These are phyloP conservation scores for Muraenolepis orangiensis DNA, from an alignment of 2,797 vertebrate species.

Conservation along the genomic window DNA sequence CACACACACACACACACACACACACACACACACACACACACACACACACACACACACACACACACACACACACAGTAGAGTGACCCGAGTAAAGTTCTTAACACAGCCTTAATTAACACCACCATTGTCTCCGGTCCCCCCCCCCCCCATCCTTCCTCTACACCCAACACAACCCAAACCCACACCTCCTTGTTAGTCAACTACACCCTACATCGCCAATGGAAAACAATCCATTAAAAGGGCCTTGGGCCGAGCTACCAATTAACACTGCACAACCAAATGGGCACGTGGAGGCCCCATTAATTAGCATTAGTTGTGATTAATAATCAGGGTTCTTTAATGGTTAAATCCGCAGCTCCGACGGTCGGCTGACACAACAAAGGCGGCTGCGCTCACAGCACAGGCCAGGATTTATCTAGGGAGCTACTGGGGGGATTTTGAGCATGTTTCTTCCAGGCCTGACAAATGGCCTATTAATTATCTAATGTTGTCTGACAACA, in stretches of 20 bases:
- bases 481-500: conserved; percentile 99
- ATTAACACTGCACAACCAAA: conserved; percentile 89
- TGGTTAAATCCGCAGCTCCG: conserved; percentile 86
- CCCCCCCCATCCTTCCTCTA: neutral
- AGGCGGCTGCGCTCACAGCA: conserved; percentile 81
- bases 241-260: conserved; percentile 78
- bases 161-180: neutral
- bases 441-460: conserved; percentile 93
- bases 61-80: conserved; percentile 15
- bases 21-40: conserved; percentile 12
- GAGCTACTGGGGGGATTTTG: conserved; percentile 91
- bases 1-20: conserved; percentile 7
- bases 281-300: conserved; percentile 85
- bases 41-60: conserved; percentile 19
- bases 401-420: conserved; percentile 93
- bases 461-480: conserved; percentile 99
- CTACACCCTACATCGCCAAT: conserved; percentile 59
- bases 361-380: conserved; percentile 85
- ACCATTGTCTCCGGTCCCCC: conserved; percentile 60
- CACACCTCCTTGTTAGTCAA: conserved; percentile 56
- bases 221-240: conserved; percentile 76
- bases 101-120: conserved; percentile 70
- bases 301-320: conserved; percentile 99
- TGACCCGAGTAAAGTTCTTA: conserved; percentile 50
- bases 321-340: conserved; percentile 95